Percentiles rank a stretch among this genome's conserved stretches.
These are phyloP conservation scores for Metalampra italica DNA, from an alignment of 2,888 invertebrate genomes.

Conservation along the genomic window DNA sequence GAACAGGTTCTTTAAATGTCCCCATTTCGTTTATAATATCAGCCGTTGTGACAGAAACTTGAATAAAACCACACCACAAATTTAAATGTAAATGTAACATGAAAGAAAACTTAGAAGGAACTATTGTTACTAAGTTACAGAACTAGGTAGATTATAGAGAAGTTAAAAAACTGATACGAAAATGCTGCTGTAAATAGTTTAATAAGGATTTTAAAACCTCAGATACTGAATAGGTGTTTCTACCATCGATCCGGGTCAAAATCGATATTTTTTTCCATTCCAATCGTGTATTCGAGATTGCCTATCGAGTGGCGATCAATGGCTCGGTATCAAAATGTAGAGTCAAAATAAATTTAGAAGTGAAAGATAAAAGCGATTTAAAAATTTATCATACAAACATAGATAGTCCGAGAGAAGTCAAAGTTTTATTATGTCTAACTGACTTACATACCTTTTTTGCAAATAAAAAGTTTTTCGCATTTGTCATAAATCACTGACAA, in stretches of 20 bases:
- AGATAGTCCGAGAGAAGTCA: background rate
- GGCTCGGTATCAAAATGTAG: constrained; percentile 41
- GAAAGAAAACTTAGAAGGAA: no score
- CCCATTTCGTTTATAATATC: constrained; percentile 45
- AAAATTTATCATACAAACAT: background rate
- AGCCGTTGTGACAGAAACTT: constrained; percentile 32
- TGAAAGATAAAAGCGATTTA: constrained; percentile 2
- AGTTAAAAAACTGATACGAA: no score
- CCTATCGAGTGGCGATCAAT: constrained; percentile 47
- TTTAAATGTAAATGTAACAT: no score
- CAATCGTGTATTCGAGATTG: constrained; percentile 54
- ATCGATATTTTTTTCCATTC: constrained; percentile 38
- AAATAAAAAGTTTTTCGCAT: no score
- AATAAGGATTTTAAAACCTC: background rate
- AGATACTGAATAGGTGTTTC: background rate
- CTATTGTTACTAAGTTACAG: no score
- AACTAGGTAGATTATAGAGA: no score
- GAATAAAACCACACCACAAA: constrained; percentile 12
- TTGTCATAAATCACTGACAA: no score
- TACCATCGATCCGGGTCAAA: constrained; percentile 40
- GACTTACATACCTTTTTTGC: no score
- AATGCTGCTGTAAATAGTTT: background rate
- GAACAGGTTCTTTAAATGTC: constrained; percentile 50
- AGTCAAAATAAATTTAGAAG: constrained; percentile 27
- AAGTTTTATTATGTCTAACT: no score